phyloP scores from a whole-genome alignment of 2,888 invertebrate species.

The Octodonta nipae region DNA sequence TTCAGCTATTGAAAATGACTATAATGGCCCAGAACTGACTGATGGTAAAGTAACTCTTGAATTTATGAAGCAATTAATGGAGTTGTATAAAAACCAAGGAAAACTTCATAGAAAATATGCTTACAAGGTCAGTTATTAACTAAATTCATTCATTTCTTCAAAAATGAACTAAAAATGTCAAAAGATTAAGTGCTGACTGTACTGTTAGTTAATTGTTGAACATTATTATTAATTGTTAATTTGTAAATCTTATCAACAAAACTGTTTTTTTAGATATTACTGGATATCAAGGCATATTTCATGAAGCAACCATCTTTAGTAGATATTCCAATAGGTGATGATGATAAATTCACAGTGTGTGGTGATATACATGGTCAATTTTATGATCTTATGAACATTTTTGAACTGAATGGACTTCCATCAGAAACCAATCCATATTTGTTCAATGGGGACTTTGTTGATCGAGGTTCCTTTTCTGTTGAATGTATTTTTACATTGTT shows the following conservation, averaged over 20 bases:
- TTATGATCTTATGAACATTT: conserved; percentile 96
- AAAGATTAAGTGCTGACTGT: no score
- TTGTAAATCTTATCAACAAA: no score
- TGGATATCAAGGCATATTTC: conserved; percentile 77
- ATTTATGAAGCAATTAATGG: conserved; percentile 82
- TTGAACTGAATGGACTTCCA: conserved; percentile 90
- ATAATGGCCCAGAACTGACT: conserved; percentile 78
- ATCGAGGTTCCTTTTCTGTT: conserved; percentile 96
- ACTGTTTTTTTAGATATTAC: conserved; percentile 65
- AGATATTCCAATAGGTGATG: conserved; percentile 74
- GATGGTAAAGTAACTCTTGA: conserved; percentile 76
- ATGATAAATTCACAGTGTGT: conserved; percentile 91
- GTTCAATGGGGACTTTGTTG: conserved; percentile 99
- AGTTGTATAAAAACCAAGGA: conserved; percentile 79
- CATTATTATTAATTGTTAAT: no score
- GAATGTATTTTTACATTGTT: conserved; percentile 97
- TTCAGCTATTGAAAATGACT: conserved; percentile 85
- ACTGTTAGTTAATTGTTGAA: no score
- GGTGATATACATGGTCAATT: conserved; percentile 99
- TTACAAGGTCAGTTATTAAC: conserved; percentile 62
- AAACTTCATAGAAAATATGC: conserved; percentile 94
- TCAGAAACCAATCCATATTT: conserved; percentile 92
- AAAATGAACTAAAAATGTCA: no score
- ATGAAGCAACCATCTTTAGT: conserved; percentile 76
- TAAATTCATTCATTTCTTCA: no score